phyloP scores from a whole-genome alignment of 2,797 vertebrate species.

The Sebastes taczanowskii region DNA sequence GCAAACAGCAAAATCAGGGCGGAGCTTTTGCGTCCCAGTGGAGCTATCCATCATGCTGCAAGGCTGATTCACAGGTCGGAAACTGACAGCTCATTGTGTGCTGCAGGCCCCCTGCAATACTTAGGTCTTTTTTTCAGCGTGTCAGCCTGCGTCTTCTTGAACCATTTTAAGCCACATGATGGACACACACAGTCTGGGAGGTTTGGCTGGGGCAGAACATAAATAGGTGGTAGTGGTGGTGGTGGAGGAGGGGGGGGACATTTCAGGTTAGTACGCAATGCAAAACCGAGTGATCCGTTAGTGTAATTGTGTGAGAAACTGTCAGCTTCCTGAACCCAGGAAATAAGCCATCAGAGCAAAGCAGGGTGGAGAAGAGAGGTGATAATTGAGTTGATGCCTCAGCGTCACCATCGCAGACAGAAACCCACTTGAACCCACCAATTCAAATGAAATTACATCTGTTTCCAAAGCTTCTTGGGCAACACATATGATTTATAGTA shows the following conservation, averaged over 20 bases:
- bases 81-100: constrained; percentile 27
- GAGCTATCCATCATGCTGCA: constrained; percentile 28
- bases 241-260: not conserved
- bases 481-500: not conserved
- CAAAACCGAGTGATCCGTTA: constrained; percentile 5
- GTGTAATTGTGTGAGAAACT: constrained; percentile 1
- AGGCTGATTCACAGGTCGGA: constrained; percentile 28
- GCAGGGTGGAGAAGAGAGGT: constrained; percentile 10
- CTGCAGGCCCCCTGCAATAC: not conserved
- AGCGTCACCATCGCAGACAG: not conserved
- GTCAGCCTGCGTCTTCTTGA: constrained; percentile 11
- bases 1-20: not conserved
- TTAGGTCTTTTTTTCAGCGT: not conserved
- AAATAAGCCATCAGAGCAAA: constrained; percentile 9
- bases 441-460: constrained; percentile 4
- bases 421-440: not conserved
- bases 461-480: not conserved
- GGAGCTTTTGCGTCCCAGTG: constrained; percentile 16
- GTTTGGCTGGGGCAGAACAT: not conserved
- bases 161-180: constrained; percentile 11
- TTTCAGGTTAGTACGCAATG: not conserved
- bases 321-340: not conserved
- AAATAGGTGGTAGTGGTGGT: not conserved
- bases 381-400: constrained; percentile 14
- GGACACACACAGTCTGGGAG: constrained; percentile 15